A percentile compares a stretch with the other conserved stretches of the same genome.
phyloP scores from a whole-genome alignment of 2,888 invertebrate genomes.

The Lepidochitona cinerea region DNA sequence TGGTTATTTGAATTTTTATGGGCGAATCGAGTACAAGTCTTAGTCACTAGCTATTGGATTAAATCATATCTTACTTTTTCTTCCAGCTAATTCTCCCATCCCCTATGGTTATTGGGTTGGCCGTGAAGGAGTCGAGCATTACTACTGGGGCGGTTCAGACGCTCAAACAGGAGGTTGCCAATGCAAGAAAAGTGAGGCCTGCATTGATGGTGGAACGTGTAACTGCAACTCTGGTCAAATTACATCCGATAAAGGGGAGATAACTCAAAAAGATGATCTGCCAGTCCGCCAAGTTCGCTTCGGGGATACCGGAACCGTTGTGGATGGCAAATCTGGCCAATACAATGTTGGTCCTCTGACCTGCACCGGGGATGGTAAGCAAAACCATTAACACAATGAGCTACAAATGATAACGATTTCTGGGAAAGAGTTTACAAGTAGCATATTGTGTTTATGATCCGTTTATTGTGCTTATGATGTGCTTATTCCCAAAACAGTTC shows the following conservation, averaged over 20 bases:
- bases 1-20: too few species aligned
- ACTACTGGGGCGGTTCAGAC: neutral
- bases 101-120: slow-evolving; percentile 2
- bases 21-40: too few species aligned
- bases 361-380: neutral
- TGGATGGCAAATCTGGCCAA: neutral
- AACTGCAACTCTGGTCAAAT: neutral
- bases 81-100: neutral
- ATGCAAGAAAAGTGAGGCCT: neutral
- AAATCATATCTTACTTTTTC: too few species aligned
- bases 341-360: neutral
- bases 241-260: neutral
- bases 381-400: too few species aligned
- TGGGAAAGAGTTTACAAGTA: too few species aligned
- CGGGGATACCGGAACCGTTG: neutral
- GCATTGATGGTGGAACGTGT: neutral
- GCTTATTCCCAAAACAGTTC: too few species aligned
- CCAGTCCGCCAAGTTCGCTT: neutral
- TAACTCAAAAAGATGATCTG: neutral
- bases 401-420: too few species aligned
- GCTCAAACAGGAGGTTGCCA: neutral
- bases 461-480: too few species aligned
- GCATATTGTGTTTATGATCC: too few species aligned
- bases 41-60: too few species aligned
- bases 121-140: neutral